Conservation (phyloP, 1,140 invertebrate species). For the Pseudomyrmex pallidus region DNA sequence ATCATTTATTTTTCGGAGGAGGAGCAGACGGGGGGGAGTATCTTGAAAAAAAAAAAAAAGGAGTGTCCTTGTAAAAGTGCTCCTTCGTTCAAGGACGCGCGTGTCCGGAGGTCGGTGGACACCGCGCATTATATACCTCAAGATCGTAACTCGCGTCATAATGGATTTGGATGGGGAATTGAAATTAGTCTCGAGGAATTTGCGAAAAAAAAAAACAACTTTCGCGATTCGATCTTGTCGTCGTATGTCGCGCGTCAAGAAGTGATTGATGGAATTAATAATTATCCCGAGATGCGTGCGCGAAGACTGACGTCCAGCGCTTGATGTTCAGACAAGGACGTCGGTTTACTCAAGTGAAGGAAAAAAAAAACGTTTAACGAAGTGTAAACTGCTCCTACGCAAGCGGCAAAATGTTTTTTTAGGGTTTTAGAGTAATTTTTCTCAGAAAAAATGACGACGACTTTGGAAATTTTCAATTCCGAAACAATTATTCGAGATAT, state of each 20-base stretch:
- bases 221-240: not conserved
- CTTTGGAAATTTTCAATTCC: too few relatives aligned
- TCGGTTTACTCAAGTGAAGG: not conserved
- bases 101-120: not conserved
- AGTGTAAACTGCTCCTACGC: too few relatives aligned
- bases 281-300: not conserved
- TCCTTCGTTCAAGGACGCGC: conserved; percentile 29
- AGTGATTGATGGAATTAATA: conserved; percentile 39
- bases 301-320: conserved; percentile 4
- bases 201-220: not conserved
- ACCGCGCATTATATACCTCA: not conserved
- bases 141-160: not conserved
- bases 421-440: too few relatives aligned
- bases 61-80: conserved; percentile 11
- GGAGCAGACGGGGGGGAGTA: too few relatives aligned
- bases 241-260: not conserved
- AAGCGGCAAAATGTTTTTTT: too few relatives aligned
- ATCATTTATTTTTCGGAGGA: not conserved
- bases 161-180: conserved; percentile 23
- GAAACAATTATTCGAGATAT: too few relatives aligned
- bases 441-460: too few relatives aligned
- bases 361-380: conserved; percentile 3
- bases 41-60: not conserved
- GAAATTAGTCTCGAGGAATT: conserved; percentile 1
- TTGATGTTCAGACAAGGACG: conserved; percentile 13